Evolutionary conservation across 2,113 vertebrate species (phyloP), one percentile per base, ranked within the genome.

Genomic region (Hiodon tergisus): DNA sequence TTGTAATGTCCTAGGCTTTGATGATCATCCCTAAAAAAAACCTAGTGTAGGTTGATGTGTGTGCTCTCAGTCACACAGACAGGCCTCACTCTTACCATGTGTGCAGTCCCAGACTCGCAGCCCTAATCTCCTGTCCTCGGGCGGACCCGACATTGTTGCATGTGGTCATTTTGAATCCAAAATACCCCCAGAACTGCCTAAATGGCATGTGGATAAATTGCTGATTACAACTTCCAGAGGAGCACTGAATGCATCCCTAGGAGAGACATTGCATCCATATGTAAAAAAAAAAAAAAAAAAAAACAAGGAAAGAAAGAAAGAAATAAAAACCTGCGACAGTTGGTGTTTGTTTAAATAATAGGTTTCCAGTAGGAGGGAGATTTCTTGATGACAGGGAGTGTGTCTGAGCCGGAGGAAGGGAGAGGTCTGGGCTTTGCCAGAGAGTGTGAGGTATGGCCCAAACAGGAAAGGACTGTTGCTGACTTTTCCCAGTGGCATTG

Each of bases 261-360:
- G 79, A 82, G 83, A 85, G 86, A 88, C 86, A 86, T 83, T 83
- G 88, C 84, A 90, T 89, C 83, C 83, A 87, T 83, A 86, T 86
- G 82, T 81, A 88, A 89, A 88, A 87, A 89, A 87, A 88, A 83
- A 80, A 83, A 85, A 84, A 91, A 88, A 88, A 83, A 87, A 31
- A 31, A 31, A 2, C 1, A 31, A 31, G 2, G 31, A 88, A 89
- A 88, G 87, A 89, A 87, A 88, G 83, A 80, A 83, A 85, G 84
- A 91, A 31, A 31, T 31, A 31, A 31, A 31, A 88, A 88, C 83
- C 87, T 86, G 82, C 86, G 86, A 85, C 85, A 88, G 85, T 83
- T 87, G 84, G 80, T 85, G 85, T 92, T 90, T 90, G 87, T 82
- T 82, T 84, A 89, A 90, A 91, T 87, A 82, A 85, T 83, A 47